Conservation (phyloP, 1,140 invertebrate genomes). For the Phymorhynchus buccinoides region DNA sequence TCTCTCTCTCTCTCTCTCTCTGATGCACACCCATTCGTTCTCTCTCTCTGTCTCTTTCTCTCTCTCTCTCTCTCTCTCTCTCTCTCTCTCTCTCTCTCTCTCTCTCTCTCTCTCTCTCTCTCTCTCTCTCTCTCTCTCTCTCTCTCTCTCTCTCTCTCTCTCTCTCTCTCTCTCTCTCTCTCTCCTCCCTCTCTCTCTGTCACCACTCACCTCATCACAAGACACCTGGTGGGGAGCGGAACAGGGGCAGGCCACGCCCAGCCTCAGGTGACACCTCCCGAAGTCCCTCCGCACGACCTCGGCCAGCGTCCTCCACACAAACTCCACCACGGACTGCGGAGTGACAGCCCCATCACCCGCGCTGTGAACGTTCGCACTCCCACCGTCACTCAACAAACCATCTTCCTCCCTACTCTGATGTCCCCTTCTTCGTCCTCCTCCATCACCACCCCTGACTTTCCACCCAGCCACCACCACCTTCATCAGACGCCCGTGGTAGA, state of each 20-base stretch:
- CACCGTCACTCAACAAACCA: not conserved
- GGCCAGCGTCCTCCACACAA: slow-evolving; percentile 40
- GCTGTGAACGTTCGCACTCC: not conserved
- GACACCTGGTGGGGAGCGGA: slow-evolving; percentile 45
- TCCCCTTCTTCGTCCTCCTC: too few species aligned
- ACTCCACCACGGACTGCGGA: slow-evolving; percentile 3
- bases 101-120: too few species aligned
- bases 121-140: too few species aligned
- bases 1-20: too few species aligned
- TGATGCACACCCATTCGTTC: too few species aligned
- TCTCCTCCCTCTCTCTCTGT: too few species aligned
- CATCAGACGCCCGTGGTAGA: slow-evolving; percentile 45
- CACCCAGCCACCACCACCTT: slow-evolving; percentile 48
- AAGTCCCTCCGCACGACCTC: slow-evolving; percentile 54
- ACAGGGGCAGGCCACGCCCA: slow-evolving; percentile 51
- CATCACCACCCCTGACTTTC: not conserved
- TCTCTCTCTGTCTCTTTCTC: too few species aligned
- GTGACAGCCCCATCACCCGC: not conserved
- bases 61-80: too few species aligned
- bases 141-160: too few species aligned
- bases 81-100: too few species aligned
- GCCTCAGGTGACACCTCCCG: slow-evolving; percentile 45
- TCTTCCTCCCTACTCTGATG: not conserved
- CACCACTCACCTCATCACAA: not conserved
- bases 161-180: too few species aligned